These are phyloP conservation scores for Corbicula japonica DNA, from an alignment of 2,888 invertebrate genomes.

Conservation along the genomic window DNA sequence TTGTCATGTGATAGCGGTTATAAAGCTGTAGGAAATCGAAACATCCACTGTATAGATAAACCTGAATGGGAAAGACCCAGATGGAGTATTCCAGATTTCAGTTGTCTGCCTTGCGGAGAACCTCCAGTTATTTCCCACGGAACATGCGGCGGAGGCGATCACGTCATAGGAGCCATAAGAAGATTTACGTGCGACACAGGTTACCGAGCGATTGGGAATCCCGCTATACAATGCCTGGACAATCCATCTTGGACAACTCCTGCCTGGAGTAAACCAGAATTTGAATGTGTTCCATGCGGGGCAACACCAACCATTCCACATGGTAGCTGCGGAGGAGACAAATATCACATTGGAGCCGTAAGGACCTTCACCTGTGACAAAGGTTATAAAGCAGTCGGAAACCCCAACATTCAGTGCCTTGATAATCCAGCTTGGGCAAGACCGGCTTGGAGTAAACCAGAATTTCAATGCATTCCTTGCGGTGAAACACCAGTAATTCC, in stretches of 20 bases:
- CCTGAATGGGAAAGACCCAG: background rate
- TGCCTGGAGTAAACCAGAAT: conserved; percentile 38
- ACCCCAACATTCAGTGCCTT: conserved; percentile 30
- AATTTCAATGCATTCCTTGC: conserved; percentile 47
- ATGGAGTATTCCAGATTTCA: conserved; percentile 40
- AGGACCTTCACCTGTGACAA: conserved; percentile 34
- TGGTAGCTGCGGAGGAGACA: conserved; percentile 26
- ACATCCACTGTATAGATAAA: conserved; percentile 31
- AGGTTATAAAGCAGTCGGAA: conserved; percentile 50
- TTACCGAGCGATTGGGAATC: conserved; percentile 44
- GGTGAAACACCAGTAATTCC: conserved; percentile 24
- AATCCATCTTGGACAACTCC: background rate
- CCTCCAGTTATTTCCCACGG: conserved; percentile 33
- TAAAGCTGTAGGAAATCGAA: conserved; percentile 31
- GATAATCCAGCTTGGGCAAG: conserved; percentile 7
- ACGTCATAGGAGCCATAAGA: conserved; percentile 27
- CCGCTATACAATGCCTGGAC: conserved; percentile 33
- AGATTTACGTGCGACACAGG: conserved; percentile 38
- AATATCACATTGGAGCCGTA: conserved; percentile 21
- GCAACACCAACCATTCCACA: conserved; percentile 17
- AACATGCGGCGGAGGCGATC: conserved; percentile 23
- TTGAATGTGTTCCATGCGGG: conserved; percentile 47
- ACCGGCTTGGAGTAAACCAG: conserved; percentile 40
- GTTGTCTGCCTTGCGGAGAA: conserved; percentile 48
- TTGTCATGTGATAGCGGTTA: conserved; percentile 44